Evolutionary conservation across 1,140 invertebrate species (phyloP).

Genomic region (Anthonomus grandis): DNA sequence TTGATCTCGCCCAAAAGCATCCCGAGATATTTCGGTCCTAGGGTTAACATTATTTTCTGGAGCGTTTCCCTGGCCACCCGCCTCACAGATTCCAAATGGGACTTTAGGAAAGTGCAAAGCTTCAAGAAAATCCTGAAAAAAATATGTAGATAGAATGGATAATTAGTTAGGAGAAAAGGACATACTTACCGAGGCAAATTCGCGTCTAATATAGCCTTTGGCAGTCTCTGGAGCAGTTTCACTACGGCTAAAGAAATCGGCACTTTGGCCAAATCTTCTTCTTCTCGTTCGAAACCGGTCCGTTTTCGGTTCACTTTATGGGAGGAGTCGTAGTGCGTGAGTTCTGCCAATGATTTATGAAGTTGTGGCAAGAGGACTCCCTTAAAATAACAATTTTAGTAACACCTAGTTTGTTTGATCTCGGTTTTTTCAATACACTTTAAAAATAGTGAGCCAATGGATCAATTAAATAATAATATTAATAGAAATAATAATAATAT

Average conservation of each 20-base stretch:
- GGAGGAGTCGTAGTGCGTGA: conserved; percentile 70
- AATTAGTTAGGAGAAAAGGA: no score
- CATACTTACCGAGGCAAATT: conserved; percentile 72
- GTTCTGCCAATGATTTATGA: conserved; percentile 64
- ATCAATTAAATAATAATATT: no score
- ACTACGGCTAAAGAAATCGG: conserved; percentile 91
- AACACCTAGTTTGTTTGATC: no score
- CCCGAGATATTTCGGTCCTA: conserved; percentile 80
- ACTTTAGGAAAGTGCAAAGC: conserved; percentile 84
- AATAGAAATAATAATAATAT: no score
- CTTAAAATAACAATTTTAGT: conserved; percentile 41
- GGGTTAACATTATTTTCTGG: conserved; percentile 79
- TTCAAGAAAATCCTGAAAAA: conserved; percentile 78
- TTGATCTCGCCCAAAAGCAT: conserved; percentile 79
- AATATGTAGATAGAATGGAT: no score
- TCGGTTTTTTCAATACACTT: no score
- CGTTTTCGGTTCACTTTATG: conserved; percentile 79
- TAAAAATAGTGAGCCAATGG: no score
- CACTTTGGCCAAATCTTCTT: conserved; percentile 86
- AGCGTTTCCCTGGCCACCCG: conserved; percentile 82
- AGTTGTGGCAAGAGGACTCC: conserved; percentile 62
- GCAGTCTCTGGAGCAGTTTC: conserved; percentile 86
- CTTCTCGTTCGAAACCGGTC: conserved; percentile 63
- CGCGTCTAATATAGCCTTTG: conserved; percentile 66
- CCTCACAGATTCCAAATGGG: conserved; percentile 82